A percentile compares a stretch with the other conserved stretches of the same genome.
phyloP scores from a whole-genome alignment of 2,797 vertebrate genomes.

The Parauchenoglanis punctatus region DNA sequence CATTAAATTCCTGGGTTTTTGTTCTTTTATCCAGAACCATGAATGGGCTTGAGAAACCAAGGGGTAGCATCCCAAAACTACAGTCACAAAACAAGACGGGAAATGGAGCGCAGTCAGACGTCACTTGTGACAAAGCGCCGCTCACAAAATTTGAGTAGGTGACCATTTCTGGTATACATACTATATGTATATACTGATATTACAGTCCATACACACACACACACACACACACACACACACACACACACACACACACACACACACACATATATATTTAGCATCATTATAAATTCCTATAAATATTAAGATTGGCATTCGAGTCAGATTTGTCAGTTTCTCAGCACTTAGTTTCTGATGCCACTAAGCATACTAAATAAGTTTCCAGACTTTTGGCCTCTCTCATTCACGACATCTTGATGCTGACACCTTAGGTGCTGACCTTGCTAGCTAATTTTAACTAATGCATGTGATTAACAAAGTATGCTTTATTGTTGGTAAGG shows the following conservation, averaged over 20 bases:
- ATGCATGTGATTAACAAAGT: background rate
- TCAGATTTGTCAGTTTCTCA: background rate
- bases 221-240: too few species aligned
- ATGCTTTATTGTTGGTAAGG: background rate
- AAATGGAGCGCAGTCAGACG: conserved; percentile 61
- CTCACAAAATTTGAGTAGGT: conserved; percentile 80
- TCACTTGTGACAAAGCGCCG: conserved; percentile 76
- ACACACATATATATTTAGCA: background rate
- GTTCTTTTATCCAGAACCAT: conserved; percentile 67
- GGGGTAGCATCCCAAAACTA: conserved; percentile 64
- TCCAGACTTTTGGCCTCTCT: background rate
- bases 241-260: too few species aligned
- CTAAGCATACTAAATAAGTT: background rate
- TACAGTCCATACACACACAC: background rate
- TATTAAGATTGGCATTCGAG: background rate
- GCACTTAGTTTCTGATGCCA: background rate
- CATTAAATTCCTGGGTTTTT: conserved; percentile 35
- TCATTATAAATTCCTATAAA: background rate
- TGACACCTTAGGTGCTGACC: background rate
- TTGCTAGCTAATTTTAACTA: background rate
- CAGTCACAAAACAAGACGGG: conserved; percentile 61
- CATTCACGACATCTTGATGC: background rate
- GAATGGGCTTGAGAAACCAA: conserved; percentile 67
- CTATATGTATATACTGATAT: background rate
- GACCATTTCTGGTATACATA: background rate